Percentiles rank a stretch among this genome's conserved stretches.
Evolutionary conservation across 2,888 invertebrate genomes (phyloP).

Genomic region (Crepidodera aurea): DNA sequence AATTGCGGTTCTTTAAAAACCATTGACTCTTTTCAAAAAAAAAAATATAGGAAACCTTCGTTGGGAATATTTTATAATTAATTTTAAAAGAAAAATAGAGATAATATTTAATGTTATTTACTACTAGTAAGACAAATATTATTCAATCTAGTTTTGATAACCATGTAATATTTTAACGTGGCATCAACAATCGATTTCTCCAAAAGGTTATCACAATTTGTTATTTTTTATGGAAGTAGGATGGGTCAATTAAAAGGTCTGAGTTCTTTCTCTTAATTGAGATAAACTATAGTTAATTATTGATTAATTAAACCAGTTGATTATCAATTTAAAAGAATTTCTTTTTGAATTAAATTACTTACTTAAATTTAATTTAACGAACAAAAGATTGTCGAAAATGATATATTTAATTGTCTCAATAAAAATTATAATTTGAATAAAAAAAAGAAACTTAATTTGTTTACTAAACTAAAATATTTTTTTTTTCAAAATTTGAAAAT

Average conservation of each 20-base stretch:
- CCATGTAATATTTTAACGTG: neutral
- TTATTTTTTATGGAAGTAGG: neutral
- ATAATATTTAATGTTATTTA: too few relatives aligned
- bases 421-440: too few relatives aligned
- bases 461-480: too few relatives aligned
- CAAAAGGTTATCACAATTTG: constrained; percentile 1
- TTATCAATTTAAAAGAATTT: neutral
- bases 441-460: too few relatives aligned
- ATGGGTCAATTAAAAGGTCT: neutral
- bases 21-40: neutral
- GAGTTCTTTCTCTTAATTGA: neutral
- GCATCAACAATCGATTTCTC: neutral
- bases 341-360: neutral
- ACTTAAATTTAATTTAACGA: neutral
- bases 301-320: neutral
- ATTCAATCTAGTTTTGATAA: neutral
- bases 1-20: neutral
- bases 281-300: neutral
- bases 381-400: too few relatives aligned
- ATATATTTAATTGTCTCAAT: too few relatives aligned
- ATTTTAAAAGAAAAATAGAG: too few relatives aligned
- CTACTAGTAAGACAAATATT: neutral
- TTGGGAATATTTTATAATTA: neutral
- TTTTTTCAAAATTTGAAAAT: too few relatives aligned
- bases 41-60: neutral